phyloP scores from a whole-genome alignment of 2,888 invertebrate genomes.

The Operophtera brumata region DNA sequence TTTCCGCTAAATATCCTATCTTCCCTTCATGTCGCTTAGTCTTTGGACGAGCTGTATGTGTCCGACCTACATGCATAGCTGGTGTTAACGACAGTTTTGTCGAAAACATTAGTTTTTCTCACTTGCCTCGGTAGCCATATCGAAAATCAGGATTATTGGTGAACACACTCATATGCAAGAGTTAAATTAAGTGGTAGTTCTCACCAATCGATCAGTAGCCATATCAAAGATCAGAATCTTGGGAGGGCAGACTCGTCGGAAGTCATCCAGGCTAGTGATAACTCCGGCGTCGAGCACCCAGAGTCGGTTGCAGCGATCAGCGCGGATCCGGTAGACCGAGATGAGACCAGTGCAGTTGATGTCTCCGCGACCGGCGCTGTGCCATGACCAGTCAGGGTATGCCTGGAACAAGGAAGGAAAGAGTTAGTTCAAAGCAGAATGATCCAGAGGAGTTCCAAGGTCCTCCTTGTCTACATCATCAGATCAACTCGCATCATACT shows the following conservation, averaged over 20 bases:
- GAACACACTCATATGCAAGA: too few relatives aligned
- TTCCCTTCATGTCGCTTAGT: too few relatives aligned
- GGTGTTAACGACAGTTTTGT: too few relatives aligned
- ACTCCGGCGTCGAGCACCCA: slow-evolving; percentile 92
- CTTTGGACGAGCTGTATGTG: too few relatives aligned
- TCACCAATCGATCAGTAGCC: slow-evolving; percentile 84
- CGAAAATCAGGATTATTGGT: too few relatives aligned
- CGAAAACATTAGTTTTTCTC: too few relatives aligned
- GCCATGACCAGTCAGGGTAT: slow-evolving; percentile 89
- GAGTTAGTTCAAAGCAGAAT: background rate
- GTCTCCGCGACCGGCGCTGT: slow-evolving; percentile 84
- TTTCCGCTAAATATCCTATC: too few relatives aligned
- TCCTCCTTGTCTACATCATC: too few relatives aligned
- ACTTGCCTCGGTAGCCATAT: too few relatives aligned
- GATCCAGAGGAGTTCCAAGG: too few relatives aligned
- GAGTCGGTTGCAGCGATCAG: slow-evolving; percentile 90
- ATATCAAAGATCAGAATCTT: slow-evolving; percentile 91
- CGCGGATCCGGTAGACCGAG: slow-evolving; percentile 88
- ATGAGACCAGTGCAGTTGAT: slow-evolving; percentile 89
- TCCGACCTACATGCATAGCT: too few relatives aligned
- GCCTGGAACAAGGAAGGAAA: slow-evolving; percentile 63
- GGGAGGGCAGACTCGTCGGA: slow-evolving; percentile 85
- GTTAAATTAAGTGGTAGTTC: slow-evolving; percentile 27
- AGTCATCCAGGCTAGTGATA: slow-evolving; percentile 85
- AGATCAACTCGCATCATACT: too few relatives aligned